Percentiles rank a stretch among this genome's conserved stretches.
These are phyloP conservation scores for Sinelater perroti DNA, from an alignment of 2,888 invertebrate species.

Conservation along the genomic window DNA sequence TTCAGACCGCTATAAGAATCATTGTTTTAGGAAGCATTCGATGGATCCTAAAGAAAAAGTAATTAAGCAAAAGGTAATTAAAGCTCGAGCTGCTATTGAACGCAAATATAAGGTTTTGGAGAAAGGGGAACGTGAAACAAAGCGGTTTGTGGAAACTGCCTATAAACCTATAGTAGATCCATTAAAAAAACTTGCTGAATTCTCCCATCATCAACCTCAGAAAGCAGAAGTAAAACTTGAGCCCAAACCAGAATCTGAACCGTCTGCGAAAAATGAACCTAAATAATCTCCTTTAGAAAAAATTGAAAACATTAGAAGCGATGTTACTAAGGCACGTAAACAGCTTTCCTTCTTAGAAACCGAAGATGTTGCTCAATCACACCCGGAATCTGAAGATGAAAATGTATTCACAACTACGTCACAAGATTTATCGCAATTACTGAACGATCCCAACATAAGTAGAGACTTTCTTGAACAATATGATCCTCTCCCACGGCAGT, in stretches of 20 bases:
- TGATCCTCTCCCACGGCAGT: not conserved
- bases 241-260: not conserved
- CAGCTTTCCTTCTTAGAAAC: not conserved
- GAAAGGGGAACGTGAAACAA: not conserved
- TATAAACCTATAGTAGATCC: constrained; percentile 12
- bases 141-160: not conserved
- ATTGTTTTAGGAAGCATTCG: too few species aligned
- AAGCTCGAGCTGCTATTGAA: not conserved
- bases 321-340: too few species aligned
- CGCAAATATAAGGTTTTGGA: not conserved
- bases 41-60: not conserved
- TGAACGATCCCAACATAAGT: too few species aligned
- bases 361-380: not conserved
- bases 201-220: not conserved
- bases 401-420: too few species aligned
- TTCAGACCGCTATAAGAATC: not conserved
- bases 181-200: not conserved
- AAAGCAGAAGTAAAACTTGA: not conserved
- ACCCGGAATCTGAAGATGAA: not conserved
- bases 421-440: too few species aligned
- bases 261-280: too few species aligned
- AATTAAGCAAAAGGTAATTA: not conserved
- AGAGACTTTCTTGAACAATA: constrained; percentile 14
- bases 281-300: too few species aligned
- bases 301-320: too few species aligned